These are phyloP conservation scores for Cryptus armator DNA, from an alignment of 2,888 invertebrate species.

Conservation along the genomic window DNA sequence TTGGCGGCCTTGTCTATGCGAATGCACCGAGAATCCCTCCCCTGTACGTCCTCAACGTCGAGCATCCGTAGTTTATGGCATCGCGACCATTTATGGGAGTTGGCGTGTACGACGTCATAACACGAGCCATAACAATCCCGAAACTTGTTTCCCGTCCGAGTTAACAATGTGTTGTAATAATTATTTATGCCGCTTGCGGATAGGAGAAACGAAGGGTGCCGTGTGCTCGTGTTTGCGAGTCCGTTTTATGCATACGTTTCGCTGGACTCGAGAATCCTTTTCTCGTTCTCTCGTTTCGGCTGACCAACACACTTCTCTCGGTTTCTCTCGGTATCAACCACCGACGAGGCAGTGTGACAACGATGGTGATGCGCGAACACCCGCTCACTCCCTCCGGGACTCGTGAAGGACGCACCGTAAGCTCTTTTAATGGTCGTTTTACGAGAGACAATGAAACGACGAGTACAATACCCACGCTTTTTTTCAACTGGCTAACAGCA, in stretches of 20 bases:
- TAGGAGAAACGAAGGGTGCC: conserved; percentile 33
- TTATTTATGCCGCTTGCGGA: conserved; percentile 66
- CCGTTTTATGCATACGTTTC: neutral
- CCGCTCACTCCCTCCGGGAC: conserved; percentile 10
- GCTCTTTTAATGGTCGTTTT: conserved; percentile 37
- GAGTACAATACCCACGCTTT: neutral
- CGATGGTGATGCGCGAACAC: conserved; percentile 9
- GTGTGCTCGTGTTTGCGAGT: neutral
- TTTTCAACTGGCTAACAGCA: conserved; percentile 1
- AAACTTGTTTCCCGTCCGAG: conserved; percentile 71
- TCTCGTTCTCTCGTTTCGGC: conserved; percentile 7
- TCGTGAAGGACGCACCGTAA: conserved; percentile 11
- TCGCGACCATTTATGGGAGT: conserved; percentile 71
- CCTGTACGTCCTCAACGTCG: conserved; percentile 11
- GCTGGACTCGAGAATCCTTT: conserved; percentile 1
- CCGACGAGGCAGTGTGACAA: neutral
- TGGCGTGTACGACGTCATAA: conserved; percentile 70
- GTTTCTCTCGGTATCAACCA: neutral
- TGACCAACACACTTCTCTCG: neutral
- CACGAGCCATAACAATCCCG: conserved; percentile 71
- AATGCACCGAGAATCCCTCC: neutral
- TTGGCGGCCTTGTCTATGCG: neutral
- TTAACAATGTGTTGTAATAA: conserved; percentile 69
- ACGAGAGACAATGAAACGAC: conserved; percentile 1
- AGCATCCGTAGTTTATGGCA: conserved; percentile 70